Percentiles rank a stretch among this genome's conserved stretches.
phyloP scores from a whole-genome alignment of 2,888 invertebrate species.

The Macaria notata region DNA sequence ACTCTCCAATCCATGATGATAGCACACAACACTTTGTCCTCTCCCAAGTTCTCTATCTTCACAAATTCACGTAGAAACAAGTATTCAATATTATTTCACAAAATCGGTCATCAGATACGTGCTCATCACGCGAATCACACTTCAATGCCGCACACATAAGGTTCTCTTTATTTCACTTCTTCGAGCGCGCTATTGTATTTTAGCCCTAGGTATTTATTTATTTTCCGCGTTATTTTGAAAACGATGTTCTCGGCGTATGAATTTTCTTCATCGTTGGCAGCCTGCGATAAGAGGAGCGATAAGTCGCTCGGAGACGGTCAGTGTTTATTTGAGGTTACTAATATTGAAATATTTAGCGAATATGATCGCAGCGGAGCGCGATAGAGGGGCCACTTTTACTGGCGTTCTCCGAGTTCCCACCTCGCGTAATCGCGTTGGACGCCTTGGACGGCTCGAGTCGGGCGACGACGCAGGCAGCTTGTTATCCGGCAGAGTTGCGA shows the following conservation, averaged over 20 bases:
- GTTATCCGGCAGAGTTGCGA: constrained; percentile 49
- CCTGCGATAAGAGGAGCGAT: constrained; percentile 29
- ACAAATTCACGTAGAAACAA: constrained; percentile 52
- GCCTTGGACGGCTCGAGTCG: constrained; percentile 69
- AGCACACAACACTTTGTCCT: constrained; percentile 43
- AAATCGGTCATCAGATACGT: constrained; percentile 50
- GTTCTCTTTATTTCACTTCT: constrained; percentile 55
- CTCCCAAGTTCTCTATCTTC: constrained; percentile 46
- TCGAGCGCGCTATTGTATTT: constrained; percentile 57
- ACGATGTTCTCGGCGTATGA: constrained; percentile 46
- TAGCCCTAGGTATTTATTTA: constrained; percentile 78
- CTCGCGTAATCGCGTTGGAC: constrained; percentile 76
- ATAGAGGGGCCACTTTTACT: constrained; percentile 66
- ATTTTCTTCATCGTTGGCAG: constrained; percentile 37
- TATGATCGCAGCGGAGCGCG: constrained; percentile 47
- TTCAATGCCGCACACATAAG: constrained; percentile 51
- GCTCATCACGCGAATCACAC: constrained; percentile 49
- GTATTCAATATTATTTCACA: constrained; percentile 38
- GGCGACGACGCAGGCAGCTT: constrained; percentile 70
- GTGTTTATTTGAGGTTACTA: constrained; percentile 37
- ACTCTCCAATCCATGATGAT: constrained; percentile 71
- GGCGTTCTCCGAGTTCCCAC: constrained; percentile 67
- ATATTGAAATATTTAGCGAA: constrained; percentile 48
- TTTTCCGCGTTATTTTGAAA: constrained; percentile 76
- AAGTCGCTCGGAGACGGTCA: constrained; percentile 20